Evolutionary conservation across 2,113 vertebrate genomes (phyloP).

Genomic region (Grammomys dolichurus): DNA sequence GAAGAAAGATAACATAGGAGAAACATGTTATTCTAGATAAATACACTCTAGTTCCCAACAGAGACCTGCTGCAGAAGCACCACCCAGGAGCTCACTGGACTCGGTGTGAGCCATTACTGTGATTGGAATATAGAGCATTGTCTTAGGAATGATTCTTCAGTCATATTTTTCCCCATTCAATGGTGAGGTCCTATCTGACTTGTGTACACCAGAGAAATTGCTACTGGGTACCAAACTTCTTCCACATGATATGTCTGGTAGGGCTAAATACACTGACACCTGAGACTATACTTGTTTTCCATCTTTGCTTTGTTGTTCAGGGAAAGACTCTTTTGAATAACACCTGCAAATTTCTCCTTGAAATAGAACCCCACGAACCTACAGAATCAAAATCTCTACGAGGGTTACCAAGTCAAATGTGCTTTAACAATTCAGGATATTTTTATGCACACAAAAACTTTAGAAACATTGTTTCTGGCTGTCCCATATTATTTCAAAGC

Average conservation of each 20-base stretch:
- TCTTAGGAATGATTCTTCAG: no score
- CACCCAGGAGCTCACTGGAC: no score
- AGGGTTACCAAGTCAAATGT: background rate
- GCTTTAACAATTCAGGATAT: background rate
- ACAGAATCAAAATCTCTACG: conserved; percentile 6
- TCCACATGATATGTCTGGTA: background rate
- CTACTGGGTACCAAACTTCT: background rate
- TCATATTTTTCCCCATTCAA: background rate
- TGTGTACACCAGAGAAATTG: background rate
- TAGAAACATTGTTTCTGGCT: background rate
- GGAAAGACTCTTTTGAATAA: background rate
- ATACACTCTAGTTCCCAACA: background rate
- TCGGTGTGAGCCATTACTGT: background rate
- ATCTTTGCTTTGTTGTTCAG: background rate
- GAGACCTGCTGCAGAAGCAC: background rate
- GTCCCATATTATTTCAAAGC: background rate
- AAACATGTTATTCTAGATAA: background rate
- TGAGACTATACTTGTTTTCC: background rate
- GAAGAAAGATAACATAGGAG: background rate
- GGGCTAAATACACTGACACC: background rate
- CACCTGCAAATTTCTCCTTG: background rate
- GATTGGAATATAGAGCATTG: background rate
- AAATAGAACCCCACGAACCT: background rate
- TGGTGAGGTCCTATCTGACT: background rate
- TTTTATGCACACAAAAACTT: background rate